Base-by-base conservation (phyloP, 2,888 invertebrate species). In the Geotrupes spiniger region DNA sequence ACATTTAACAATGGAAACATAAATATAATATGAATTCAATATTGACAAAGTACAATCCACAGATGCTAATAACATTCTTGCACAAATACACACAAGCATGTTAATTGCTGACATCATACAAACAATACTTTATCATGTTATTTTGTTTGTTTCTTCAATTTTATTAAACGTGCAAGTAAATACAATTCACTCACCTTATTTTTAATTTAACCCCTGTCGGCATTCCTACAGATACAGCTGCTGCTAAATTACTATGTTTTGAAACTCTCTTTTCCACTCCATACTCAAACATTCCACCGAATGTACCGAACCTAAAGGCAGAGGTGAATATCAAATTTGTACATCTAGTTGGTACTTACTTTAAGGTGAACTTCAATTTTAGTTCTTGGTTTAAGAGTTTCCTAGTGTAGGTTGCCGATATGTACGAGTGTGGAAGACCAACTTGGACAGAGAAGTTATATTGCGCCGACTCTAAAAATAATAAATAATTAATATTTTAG, bases 221-320 rank as follows among this genome's bases (percentile, higher is more conserved):
- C 17, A 90, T 78, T 2, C 95, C 95, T 11, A 96, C 75, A 52
- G 84, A 81, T 28, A 97, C 87, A 0, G 90, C 82, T 1, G 94
- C 95, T 0, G 89, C 86, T 1, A 96, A 76, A 31, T 86, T 85
- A 66, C 90, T 95, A 64, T 93, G 90, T 70, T 92, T 86, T 0
- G 95, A 92, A 17, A 97, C 82, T 70, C 91, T 92, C 64, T 94
- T 95, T 66, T 96, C 94, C 1, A 89, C 88, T 0, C 94, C 94
- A 67, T 94, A 96, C 68, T 96, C 95, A 0, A 92, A 75, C 46
- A 89, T 76, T 2, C 85, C 86, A 4, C 95, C 95, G 71, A 92
- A 90, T 1, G 92, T 90, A 9, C 94, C 92, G 36, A 83, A 76
- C 71, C 91, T 92, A 15, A 3, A 17, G 16, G 5, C 21, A n/a